These are phyloP conservation scores for Cryptotis parvus DNA, from an alignment of 2,113 vertebrate species.

Conservation along the genomic window DNA sequence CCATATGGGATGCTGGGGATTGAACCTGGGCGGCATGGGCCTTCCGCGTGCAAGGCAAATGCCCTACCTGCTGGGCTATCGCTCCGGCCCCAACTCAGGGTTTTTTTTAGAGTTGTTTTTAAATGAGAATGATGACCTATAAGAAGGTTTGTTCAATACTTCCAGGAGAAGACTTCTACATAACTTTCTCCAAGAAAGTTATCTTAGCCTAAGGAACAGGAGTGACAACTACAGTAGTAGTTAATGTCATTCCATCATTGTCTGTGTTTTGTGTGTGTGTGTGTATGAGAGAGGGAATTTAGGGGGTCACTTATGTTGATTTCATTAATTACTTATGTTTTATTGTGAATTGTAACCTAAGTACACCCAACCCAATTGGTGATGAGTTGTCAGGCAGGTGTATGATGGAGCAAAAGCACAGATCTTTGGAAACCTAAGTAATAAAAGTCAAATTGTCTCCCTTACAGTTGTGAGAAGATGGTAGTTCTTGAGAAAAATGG, in stretches of 20 bases:
- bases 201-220: background rate
- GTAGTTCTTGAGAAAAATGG: conserved; percentile 48
- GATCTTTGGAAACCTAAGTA: conserved; percentile 18
- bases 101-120: background rate
- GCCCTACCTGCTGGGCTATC: too few species aligned
- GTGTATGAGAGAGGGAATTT: background rate
- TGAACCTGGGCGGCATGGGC: too few species aligned
- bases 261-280: too few species aligned
- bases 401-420: background rate
- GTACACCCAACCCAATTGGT: background rate
- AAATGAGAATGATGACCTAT: background rate
- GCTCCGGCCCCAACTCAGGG: too few species aligned
- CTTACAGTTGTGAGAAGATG: conserved; percentile 12
- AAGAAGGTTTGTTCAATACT: background rate
- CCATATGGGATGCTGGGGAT: too few species aligned
- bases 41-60: too few species aligned
- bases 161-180: too few species aligned
- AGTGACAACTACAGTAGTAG: background rate
- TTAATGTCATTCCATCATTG: background rate
- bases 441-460: conserved; percentile 44
- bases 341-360: background rate
- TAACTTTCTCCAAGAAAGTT: background rate
- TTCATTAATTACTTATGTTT: background rate
- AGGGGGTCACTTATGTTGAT: background rate
- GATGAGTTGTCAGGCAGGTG: background rate